Evolutionary conservation across 2,113 vertebrate genomes (phyloP), one percentile per base, ranked within the genome.

Genomic region (Ictidomys tridecemlineatus): DNA sequence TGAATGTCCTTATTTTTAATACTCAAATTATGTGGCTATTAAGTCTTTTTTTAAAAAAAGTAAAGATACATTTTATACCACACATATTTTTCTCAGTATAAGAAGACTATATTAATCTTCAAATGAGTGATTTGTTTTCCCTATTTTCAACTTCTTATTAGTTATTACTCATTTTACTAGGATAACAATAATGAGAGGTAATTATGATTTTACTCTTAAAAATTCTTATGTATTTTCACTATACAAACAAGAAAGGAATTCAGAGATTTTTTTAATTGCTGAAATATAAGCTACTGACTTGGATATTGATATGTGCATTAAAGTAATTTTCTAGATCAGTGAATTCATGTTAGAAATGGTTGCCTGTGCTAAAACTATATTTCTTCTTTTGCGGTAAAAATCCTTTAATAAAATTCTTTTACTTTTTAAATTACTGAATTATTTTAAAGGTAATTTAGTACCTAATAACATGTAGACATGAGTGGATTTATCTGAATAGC

Each of bases 251-350:
- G 37, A 94, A 76, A 80, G 0, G 24, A 79, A 39, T 80, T 65
- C 76, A 91, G 95, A 79, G 24, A 98, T 74, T 58, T 97, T 92
- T 96, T 80, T 9, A 97, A 96, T 90, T 94, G 97, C 67, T 96
- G 96, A 97, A 98, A 98, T 96, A 89, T 93, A 98, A 98, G 95
- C 98, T 98, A 98, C 96, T 87, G 94, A 93, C 88, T 97, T 97
- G 85, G 97, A 98, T 98, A 98, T 98, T 98, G 98, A 98, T 99
- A 98, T 93, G 80, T 98, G 78, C 98, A 98, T 98, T 99, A 98
- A 98, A 98, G 97, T 97, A 91, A 98, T 99, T 98, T 98, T 99
- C 98, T 98, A 98, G 98, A 98, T 98, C 97, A 98, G 83, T 74
- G 96, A 98, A 97, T 98, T 91, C 83, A 97, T 96, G 97, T 97